Conservation (phyloP, 2,113 vertebrate genomes). For the Pelecanus crispus region DNA sequence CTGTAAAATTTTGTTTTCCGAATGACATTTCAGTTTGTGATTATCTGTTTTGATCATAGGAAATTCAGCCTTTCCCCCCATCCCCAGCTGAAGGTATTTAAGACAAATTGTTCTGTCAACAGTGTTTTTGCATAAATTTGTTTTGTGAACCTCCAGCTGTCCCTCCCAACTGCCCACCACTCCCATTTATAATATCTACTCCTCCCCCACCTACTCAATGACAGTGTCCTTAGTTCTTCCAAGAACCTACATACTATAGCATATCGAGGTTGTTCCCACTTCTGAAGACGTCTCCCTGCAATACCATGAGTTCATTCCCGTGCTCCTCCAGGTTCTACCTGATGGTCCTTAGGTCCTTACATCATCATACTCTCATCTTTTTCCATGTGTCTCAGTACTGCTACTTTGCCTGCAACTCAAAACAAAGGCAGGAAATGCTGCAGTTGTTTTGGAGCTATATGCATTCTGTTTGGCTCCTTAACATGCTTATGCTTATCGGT, state of each 20-base stretch:
- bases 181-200: not conserved
- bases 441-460: not conserved
- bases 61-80: not conserved
- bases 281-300: not conserved
- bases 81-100: not conserved
- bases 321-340: not conserved
- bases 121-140: not conserved
- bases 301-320: not conserved
- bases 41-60: not conserved
- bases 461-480: not conserved
- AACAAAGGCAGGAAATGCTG: not conserved
- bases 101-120: not conserved
- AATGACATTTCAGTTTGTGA: not conserved
- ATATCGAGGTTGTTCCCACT: not conserved
- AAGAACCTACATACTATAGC: not conserved
- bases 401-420: not conserved
- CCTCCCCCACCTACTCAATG: not conserved
- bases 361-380: not conserved
- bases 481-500: not conserved
- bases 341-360: not conserved
- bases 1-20: not conserved
- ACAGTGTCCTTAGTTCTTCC: not conserved
- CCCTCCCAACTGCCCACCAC: fast-evolving
- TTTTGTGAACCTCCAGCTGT: not conserved
- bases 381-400: not conserved